A percentile compares a stretch with the other conserved stretches of the same genome.
Conservation (phyloP, 1,140 invertebrate genomes). For the Coboldia fuscipes region DNA sequence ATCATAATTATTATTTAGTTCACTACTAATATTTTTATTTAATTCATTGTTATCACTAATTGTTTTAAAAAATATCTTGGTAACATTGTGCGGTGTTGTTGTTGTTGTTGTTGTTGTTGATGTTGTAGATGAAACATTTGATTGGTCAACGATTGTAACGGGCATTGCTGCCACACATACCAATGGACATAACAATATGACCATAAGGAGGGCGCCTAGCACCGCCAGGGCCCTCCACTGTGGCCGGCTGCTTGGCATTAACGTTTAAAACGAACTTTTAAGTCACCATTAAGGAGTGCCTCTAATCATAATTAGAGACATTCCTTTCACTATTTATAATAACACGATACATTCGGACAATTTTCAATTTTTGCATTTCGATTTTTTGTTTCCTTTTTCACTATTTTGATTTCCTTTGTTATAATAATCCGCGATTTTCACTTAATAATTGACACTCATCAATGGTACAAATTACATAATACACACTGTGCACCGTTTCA, state of each 20-base stretch:
- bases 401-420: too few relatives aligned
- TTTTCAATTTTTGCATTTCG: too few relatives aligned
- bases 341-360: too few relatives aligned
- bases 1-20: background rate
- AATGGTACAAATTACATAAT: too few relatives aligned
- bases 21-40: background rate
- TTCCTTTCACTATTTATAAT: too few relatives aligned
- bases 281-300: background rate
- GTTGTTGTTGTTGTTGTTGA: background rate
- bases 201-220: conserved; percentile 21
- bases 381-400: too few relatives aligned
- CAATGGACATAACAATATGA: conserved; percentile 15
- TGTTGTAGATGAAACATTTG: conserved; percentile 1
- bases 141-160: conserved; percentile 5
- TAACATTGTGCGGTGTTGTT: background rate
- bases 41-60: background rate
- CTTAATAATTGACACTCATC: too few relatives aligned
- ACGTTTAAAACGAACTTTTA: conserved; percentile 5
- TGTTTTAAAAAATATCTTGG: background rate
- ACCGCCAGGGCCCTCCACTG: conserved; percentile 22
- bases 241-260: conserved; percentile 20
- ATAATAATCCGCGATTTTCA: too few relatives aligned
- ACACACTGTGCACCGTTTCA: too few relatives aligned
- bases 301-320: too few relatives aligned
- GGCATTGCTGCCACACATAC: conserved; percentile 14